These are phyloP conservation scores for Thumatha senex DNA, from an alignment of 2,888 invertebrate species.

Conservation along the genomic window DNA sequence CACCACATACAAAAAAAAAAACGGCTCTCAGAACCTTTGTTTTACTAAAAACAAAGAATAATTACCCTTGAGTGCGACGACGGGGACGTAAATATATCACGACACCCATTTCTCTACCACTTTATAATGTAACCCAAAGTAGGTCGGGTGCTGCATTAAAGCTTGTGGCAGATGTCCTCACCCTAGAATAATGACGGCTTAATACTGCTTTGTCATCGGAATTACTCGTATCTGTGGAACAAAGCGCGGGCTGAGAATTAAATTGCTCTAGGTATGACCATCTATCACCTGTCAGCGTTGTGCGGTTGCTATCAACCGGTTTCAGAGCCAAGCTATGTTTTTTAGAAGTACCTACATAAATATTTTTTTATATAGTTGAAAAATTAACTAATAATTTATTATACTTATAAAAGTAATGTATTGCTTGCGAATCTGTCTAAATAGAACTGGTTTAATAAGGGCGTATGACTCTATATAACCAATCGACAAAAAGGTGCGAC, in stretches of 20 bases:
- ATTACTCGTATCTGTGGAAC: conserved; percentile 55
- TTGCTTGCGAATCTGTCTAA: too few relatives aligned
- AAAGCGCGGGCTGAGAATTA: conserved; percentile 52
- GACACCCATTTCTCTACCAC: conserved; percentile 25
- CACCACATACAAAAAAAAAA: too few relatives aligned
- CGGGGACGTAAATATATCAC: conserved; percentile 34
- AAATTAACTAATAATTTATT: too few relatives aligned
- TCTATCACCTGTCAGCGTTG: conserved; percentile 49
- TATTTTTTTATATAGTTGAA: too few relatives aligned
- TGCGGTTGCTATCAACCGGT: conserved; percentile 40
- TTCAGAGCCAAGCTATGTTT: conserved; percentile 45
- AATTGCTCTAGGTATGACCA: conserved; percentile 45
- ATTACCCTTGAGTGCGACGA: conserved; percentile 36
- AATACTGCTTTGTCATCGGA: conserved; percentile 58
- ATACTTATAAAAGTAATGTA: too few relatives aligned
- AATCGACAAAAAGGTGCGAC: too few relatives aligned
- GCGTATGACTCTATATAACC: too few relatives aligned
- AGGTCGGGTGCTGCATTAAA: conserved; percentile 27
- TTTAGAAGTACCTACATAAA: too few relatives aligned
- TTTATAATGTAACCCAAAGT: conserved; percentile 37
- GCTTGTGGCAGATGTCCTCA: conserved; percentile 25
- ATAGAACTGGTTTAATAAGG: too few relatives aligned
- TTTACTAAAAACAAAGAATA: conserved; percentile 31
- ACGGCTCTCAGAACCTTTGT: conserved; percentile 16
- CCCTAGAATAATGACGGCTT: conserved; percentile 38